Base-by-base conservation (phyloP, 2,797 vertebrate genomes). In the Lithobates pipiens region DNA sequence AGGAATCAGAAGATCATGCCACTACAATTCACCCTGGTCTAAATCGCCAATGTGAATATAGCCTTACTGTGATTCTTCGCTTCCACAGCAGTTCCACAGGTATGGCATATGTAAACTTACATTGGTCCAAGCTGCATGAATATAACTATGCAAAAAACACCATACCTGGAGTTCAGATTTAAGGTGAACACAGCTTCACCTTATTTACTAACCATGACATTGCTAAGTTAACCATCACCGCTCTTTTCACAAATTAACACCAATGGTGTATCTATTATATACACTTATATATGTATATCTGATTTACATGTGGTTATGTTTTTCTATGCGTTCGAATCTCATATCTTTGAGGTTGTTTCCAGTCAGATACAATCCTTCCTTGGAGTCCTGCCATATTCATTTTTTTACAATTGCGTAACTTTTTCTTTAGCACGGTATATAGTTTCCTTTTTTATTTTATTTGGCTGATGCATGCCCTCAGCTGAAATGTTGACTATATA, bases 321-420 rank as follows among this genome's bases (percentile, higher is more conserved):
- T 80, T 44, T 80, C 6, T 9, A 39, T 61, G 25, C 27, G 42
- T 10, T 71, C 29, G 25, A 76, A 82, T 86, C 42, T 29, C 36
- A n/a, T 32, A 50, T 73, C 27, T 63, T 46, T 82, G 44, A 67
- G 71, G 74, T 77, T 67, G 36, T 85, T 75, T 80, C 69, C 77
- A 80, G 57, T 69, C 54, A 65, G 83, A 85, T 80, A 46, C 85
- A 82, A 63, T 39, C 75, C 73, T 68, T 73, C 76, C 54, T 86
- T 86, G 85, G 85, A 79, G 80, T 79, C n/a, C 44, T 73, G 76
- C 80, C 76, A 79, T 42, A 63, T 44, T 76, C 27, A 78, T 74
- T 86, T 78, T 74, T 83, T 63, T 86, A 68, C 39, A 54, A 39
- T 83, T 86, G 85, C 61, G 85, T 83, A 86, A 86, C 34, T 72